These are phyloP conservation scores for Grapholita molesta DNA, from an alignment of 1,140 invertebrate species.

Conservation along the genomic window DNA sequence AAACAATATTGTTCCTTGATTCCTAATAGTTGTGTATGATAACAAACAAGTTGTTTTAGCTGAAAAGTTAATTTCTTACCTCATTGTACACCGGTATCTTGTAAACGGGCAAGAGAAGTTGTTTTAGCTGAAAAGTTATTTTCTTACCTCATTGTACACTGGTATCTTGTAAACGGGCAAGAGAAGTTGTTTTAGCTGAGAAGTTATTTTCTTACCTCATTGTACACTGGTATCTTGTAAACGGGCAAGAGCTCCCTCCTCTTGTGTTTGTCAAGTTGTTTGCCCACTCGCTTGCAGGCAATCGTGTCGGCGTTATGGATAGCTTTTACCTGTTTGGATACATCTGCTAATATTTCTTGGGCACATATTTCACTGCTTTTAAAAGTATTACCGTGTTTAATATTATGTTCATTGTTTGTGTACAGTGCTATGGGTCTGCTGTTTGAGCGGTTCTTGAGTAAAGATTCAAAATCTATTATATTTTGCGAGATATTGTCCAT, in stretches of 20 bases:
- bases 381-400: neutral
- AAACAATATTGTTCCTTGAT: no score
- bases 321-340: slow-evolving; percentile 42
- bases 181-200: neutral
- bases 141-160: no score
- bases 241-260: slow-evolving; percentile 35
- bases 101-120: no score
- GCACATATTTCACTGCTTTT: slow-evolving; percentile 14
- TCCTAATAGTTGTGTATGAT: no score
- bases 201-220: slow-evolving; percentile 25
- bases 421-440: slow-evolving; percentile 28
- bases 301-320: slow-evolving; percentile 45
- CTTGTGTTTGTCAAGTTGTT: slow-evolving; percentile 22
- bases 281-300: neutral
- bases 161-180: no score
- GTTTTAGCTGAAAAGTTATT: no score
- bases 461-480: slow-evolving; percentile 32
- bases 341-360: slow-evolving; percentile 38
- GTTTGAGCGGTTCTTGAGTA: slow-evolving; percentile 26
- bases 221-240: slow-evolving; percentile 28
- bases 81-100: no score
- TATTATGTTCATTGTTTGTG: slow-evolving; percentile 9
- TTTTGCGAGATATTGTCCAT: slow-evolving; percentile 15
- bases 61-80: no score
- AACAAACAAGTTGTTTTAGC: no score